Percentiles rank a stretch among this genome's conserved stretches.
Evolutionary conservation across 2,797 vertebrate species (phyloP).

Genomic region (Dromococcyx pavoninus): DNA sequence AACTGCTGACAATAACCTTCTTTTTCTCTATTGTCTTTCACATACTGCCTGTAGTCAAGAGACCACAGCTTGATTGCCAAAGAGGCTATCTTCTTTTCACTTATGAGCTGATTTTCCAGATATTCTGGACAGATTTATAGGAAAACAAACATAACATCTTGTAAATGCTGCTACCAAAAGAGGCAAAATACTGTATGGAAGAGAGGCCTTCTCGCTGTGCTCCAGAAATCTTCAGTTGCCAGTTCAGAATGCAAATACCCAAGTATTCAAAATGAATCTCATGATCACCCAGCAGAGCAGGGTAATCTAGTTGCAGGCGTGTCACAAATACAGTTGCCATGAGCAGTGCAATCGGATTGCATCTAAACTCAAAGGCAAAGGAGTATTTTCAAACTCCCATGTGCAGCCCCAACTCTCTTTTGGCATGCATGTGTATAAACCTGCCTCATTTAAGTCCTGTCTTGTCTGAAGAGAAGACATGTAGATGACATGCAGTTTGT

Average conservation of each 20-base stretch:
- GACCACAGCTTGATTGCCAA: not conserved
- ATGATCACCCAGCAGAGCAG: not conserved
- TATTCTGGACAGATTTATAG: not conserved
- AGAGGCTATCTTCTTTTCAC: not conserved
- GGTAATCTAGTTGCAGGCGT: not conserved
- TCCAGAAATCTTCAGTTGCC: not conserved
- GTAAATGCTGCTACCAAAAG: not conserved
- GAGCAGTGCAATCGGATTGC: not conserved
- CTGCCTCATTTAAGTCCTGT: not conserved
- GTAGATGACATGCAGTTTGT: not conserved
- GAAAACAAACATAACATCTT: not conserved
- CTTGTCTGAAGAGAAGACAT: not conserved
- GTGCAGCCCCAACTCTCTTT: not conserved
- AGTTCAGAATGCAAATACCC: not conserved
- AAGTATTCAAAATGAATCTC: not conserved
- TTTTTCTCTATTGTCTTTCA: not conserved
- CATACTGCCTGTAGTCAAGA: not conserved
- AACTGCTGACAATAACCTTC: not conserved
- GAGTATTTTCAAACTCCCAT: not conserved
- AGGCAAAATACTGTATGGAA: not conserved
- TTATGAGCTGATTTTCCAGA: not conserved
- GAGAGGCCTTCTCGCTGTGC: not conserved
- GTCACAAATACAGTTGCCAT: not conserved
- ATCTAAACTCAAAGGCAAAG: not conserved
- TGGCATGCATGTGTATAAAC: not conserved